Evolutionary conservation across 2,797 vertebrate genomes (phyloP).

Genomic region (Brotula barbata): DNA sequence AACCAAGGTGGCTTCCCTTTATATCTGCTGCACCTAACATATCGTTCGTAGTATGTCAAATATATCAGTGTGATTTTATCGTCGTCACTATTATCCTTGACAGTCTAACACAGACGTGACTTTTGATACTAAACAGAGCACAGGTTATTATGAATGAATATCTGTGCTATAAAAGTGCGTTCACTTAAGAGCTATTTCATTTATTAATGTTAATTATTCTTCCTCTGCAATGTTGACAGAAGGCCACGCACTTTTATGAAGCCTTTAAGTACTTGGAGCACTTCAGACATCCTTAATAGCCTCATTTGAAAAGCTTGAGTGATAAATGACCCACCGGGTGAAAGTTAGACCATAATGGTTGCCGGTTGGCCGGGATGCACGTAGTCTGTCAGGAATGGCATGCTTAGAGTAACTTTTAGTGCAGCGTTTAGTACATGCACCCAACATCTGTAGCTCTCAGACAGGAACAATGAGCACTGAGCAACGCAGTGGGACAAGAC

Average conservation of each 20-base stretch:
- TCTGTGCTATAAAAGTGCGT: not conserved
- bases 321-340: not conserved
- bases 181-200: constrained; percentile 25
- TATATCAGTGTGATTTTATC: too few relatives aligned
- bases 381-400: constrained; percentile 12
- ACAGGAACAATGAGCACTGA: not conserved
- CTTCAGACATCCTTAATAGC: constrained; percentile 20
- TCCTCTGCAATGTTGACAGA: constrained; percentile 30
- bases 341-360: constrained; percentile 25
- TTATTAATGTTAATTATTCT: constrained; percentile 29
- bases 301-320: constrained; percentile 17
- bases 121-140: not conserved
- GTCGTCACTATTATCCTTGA: not conserved
- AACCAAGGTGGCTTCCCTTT: too few relatives aligned
- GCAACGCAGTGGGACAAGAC: not conserved
- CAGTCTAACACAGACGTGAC: constrained; percentile 4
- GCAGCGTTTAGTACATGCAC: not conserved
- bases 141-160: constrained; percentile 18
- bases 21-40: too few relatives aligned
- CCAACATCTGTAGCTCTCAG: not conserved
- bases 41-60: too few relatives aligned
- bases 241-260: constrained; percentile 10
- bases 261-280: constrained; percentile 32
- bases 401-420: constrained; percentile 7
- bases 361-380: constrained; percentile 15